Percentiles rank a stretch among this genome's conserved stretches.
phyloP scores from a whole-genome alignment of 2,113 vertebrate species.

The Aegithalos caudatus region DNA sequence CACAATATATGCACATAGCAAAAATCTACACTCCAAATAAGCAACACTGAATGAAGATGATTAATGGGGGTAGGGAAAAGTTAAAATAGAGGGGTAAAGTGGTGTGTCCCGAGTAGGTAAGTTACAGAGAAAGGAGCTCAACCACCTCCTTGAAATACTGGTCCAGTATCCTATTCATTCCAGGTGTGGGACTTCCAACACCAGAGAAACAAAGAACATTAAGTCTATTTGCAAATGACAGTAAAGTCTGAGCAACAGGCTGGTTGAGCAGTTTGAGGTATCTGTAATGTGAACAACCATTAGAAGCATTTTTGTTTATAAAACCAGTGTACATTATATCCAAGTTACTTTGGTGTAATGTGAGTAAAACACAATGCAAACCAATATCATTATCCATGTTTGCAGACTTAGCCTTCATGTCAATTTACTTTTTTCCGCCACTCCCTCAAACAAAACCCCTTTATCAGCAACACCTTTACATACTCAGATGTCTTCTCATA shows the following conservation, averaged over 20 bases:
- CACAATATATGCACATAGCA: accelerated
- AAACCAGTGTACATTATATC: background rate
- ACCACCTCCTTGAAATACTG: too few relatives aligned
- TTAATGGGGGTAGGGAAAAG: background rate
- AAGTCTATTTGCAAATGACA: background rate
- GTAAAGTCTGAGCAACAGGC: background rate
- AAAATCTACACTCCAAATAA: background rate
- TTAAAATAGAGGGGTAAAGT: background rate
- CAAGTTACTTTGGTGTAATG: background rate
- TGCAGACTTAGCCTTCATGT: background rate
- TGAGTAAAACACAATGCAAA: background rate
- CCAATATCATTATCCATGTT: background rate
- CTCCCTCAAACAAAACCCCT: background rate
- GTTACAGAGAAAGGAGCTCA: background rate
- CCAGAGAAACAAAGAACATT: background rate
- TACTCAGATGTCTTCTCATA: background rate
- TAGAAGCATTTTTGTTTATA: background rate
- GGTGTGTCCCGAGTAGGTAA: background rate
- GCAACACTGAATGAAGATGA: background rate
- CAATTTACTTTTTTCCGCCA: background rate
- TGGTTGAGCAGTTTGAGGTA: background rate
- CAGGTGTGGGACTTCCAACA: background rate
- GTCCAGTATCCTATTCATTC: background rate
- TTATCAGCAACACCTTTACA: background rate
- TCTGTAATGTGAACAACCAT: background rate